Percentiles rank a stretch among this genome's conserved stretches.
Evolutionary conservation across 2,797 vertebrate genomes (phyloP).

Genomic region (Prunella strophiata): DNA sequence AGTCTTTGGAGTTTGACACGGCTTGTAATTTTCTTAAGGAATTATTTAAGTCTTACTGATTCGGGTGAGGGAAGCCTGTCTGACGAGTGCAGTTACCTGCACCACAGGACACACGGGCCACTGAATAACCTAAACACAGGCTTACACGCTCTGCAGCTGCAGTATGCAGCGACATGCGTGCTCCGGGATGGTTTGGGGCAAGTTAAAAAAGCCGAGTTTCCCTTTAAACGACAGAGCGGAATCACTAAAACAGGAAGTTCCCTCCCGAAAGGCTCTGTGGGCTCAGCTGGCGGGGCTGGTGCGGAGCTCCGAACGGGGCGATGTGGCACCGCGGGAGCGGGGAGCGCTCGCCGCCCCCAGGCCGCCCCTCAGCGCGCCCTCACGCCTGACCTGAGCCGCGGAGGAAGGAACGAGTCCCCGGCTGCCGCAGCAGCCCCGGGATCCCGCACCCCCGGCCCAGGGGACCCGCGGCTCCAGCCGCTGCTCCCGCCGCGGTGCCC

Average conservation of each 20-base stretch:
- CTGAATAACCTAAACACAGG: background rate
- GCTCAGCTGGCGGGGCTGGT: background rate
- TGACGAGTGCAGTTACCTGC: background rate
- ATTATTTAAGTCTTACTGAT: background rate
- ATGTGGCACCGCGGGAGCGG: fast-evolving
- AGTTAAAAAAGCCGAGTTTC: background rate
- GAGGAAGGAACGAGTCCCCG: fast-evolving
- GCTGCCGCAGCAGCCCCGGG: fast-evolving
- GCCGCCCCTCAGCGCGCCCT: background rate
- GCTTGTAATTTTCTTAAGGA: constrained; percentile 14
- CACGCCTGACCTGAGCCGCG: background rate
- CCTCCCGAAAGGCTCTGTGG: background rate
- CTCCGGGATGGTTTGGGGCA: fast-evolving
- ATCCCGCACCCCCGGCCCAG: background rate
- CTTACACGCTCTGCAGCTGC: background rate
- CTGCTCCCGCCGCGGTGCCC: background rate
- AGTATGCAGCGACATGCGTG: background rate
- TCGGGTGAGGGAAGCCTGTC: background rate
- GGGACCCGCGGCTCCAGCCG: background rate
- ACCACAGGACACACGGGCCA: background rate
- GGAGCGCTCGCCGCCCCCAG: background rate
- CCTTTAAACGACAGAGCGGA: background rate
- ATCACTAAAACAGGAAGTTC: background rate
- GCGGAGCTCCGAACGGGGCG: fast-evolving
- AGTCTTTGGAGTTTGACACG: background rate